Base-by-base conservation (phyloP, 2,888 invertebrate genomes). In the Phanerotoma sp. region DNA sequence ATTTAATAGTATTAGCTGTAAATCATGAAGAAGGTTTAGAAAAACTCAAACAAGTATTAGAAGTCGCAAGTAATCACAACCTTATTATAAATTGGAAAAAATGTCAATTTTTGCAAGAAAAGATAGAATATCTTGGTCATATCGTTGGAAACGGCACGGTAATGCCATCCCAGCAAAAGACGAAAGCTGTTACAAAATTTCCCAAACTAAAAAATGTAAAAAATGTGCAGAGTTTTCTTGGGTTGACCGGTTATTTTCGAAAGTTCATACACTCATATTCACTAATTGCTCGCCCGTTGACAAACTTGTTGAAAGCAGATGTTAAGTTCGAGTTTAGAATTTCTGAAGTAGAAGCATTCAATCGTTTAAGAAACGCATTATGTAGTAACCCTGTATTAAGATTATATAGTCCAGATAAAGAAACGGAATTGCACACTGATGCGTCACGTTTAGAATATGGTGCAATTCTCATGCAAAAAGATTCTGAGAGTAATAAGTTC, bases 71-170 rank as follows among this genome's bases (percentile, higher is more conserved):
- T 21, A 42, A 57, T 18, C 33, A 56, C 9, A 61, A 62, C 1
- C 28, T 66, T 16, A 41, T 16, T 33, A 61, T 66, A 3, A 64
- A 63, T 38, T 63, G 62, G 60, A 37, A 56, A 21, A 64, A 65
- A 35, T 66, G 63, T 47, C 37, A 51, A 5, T 56, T 67, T 33
- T 37, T 64, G 11, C 38, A 56, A 16, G 45, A 5, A 6, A 56
- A 33, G 13, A 58, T 66, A 1, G 63, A 66, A 22, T 66, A 56
- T 30, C 22, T 64, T 3, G 64, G 63, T 3, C 51, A 63, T 35
- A 25, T 35, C 33, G 58, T 51, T n/a, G 38, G 10, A 2, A n/a
- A 40, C 15, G 61, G 61, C 6, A 21, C 25, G 1, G 44, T 63
- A 5, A 28, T 35, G 4, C 65, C 66, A 0, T 61, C 61, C 1